Base-by-base conservation (phyloP, 2,113 vertebrate genomes). In the Tragelaphus scriptus region DNA sequence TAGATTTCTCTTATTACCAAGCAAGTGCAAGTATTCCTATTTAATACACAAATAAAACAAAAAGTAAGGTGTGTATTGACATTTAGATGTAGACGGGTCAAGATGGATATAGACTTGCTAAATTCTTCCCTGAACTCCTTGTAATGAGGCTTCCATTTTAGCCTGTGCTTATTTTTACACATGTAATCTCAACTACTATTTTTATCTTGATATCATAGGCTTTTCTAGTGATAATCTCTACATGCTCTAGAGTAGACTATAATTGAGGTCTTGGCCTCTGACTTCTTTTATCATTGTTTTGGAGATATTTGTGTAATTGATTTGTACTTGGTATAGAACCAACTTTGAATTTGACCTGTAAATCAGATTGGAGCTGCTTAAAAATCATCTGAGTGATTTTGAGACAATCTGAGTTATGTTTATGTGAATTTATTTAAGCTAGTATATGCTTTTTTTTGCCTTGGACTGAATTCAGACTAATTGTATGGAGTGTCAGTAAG, bases 381-480 rank as follows among this genome's bases (percentile, higher is more conserved):
- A 84, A 59, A 84, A 90, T 87, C 14, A 79, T 53, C 47, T 87
- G 53, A 95, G 30, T 87, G 75, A 95, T 47, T 92, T 58, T 75
- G 65, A 92, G 59, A 58, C 58, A 88, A 49, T 85, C 63, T 85
- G 51, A 92, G 49, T 92, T 88, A 92, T n/a, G 53, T 97, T 96
- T 91, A 75, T 75, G 25, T 93, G 86, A 90, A 58, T 95, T 96
- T 94, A 90, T 68, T 93, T 91, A 90, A 90, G 47, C 36, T 71
- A 71, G 30, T 65, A 47, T 55, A 53, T 59, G 26, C 32, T 92
- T 94, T 88, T 51, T 80, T 88, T 75, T 89, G 9, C 25, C 82
- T 96, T 96, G 92, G 77, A 59, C 71, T 26, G 55, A 86, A 96
- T 53, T 30, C 82, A 94, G 58, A 91, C 49, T 85, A 85, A 81